Percentiles rank a stretch among this genome's conserved stretches.
phyloP scores from a whole-genome alignment of 1,140 invertebrate genomes.

The Dreissena rostriformis region DNA sequence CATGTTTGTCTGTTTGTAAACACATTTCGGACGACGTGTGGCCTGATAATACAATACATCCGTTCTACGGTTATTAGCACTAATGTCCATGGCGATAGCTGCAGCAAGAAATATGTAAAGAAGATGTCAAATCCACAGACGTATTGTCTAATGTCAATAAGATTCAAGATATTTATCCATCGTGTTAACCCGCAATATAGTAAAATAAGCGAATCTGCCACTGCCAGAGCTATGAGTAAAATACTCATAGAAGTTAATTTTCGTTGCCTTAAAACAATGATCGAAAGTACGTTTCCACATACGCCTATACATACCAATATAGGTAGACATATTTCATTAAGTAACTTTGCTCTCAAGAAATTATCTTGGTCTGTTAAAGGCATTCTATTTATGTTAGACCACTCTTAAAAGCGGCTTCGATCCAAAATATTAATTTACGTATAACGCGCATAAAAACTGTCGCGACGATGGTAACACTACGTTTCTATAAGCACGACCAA shows the following conservation, averaged over 20 bases:
- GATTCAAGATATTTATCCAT: not conserved
- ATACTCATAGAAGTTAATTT: not conserved
- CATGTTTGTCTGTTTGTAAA: not conserved
- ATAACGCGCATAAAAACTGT: no score
- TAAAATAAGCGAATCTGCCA: not conserved
- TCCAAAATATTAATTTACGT: no score
- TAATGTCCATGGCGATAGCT: constrained; percentile 2
- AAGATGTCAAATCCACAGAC: not conserved
- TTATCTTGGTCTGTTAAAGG: not conserved
- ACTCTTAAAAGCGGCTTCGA: no score
- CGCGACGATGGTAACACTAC: no score
- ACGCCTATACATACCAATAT: not conserved
- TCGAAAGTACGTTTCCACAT: not conserved
- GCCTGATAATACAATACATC: not conserved
- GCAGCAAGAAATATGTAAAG: not conserved
- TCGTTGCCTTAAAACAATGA: not conserved
- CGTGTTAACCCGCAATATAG: not conserved
- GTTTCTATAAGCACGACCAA: no score
- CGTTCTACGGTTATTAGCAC: constrained; percentile 6
- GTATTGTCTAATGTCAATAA: not conserved
- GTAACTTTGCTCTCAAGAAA: not conserved
- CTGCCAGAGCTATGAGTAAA: not conserved
- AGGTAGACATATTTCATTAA: not conserved
- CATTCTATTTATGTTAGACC: no score
- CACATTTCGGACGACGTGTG: not conserved